Conservation (phyloP, 1,140 invertebrate genomes). For the Diprion similis region DNA sequence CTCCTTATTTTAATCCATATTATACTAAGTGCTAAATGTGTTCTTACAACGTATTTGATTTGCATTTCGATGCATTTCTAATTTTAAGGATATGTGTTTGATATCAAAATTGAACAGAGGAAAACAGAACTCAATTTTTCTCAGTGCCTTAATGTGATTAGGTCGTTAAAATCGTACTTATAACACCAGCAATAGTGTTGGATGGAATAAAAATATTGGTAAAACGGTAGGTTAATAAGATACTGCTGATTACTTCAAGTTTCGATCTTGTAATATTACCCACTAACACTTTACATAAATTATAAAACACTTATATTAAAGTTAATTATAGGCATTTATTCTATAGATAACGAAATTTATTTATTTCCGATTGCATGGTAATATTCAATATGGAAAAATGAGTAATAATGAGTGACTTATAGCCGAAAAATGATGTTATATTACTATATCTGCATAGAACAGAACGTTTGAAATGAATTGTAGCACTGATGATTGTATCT, state of each 20-base stretch:
- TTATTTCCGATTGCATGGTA: not conserved
- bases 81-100: no score
- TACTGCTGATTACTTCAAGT: not conserved
- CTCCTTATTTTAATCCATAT: no score
- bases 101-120: no score
- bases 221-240: not conserved
- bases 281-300: not conserved
- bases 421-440: not conserved
- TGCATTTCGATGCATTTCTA: no score
- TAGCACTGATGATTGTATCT: not conserved
- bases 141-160: no score
- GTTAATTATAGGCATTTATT: not conserved
- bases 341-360: not conserved
- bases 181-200: no score
- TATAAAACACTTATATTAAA: not conserved
- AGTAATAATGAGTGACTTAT: not conserved
- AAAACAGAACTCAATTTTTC: no score
- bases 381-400: not conserved
- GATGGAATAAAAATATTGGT: no score
- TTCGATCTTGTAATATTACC: not conserved
- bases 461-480: not conserved
- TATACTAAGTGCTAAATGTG: no score
- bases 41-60: no score
- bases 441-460: not conserved
- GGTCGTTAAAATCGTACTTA: no score